Conservation (phyloP, 2,113 vertebrate species). For the Dicentrarchus labrax region DNA sequence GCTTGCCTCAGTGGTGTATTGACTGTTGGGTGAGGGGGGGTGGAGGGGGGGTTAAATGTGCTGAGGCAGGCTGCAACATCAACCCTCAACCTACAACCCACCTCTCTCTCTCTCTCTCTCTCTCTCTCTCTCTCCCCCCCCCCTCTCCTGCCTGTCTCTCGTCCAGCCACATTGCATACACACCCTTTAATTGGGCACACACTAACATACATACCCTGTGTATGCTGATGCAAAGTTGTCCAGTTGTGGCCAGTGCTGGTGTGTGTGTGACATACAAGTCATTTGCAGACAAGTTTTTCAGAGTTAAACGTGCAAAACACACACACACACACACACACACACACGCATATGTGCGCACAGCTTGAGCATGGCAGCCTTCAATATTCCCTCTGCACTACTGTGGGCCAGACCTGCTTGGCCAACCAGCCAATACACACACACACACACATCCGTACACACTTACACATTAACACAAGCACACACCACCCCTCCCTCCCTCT, state of each 20-base stretch:
- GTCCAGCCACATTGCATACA: conserved; percentile 31
- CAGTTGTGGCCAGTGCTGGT: neutral
- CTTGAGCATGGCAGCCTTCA: conserved; percentile 25
- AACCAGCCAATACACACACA: conserved; percentile 21
- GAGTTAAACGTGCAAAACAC: conserved; percentile 7
- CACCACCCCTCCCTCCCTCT: conserved; percentile 38
- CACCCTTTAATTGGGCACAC: conserved; percentile 32
- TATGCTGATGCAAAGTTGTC: neutral
- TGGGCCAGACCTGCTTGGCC: conserved; percentile 30
- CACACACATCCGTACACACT: conserved; percentile 17
- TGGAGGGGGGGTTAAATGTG: conserved; percentile 62
- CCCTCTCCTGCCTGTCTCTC: conserved; percentile 21
- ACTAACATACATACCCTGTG: neutral
- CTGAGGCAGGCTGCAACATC: conserved; percentile 81
- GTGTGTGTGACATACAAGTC: neutral
- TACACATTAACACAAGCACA: conserved; percentile 16
- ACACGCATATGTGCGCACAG: neutral
- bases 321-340: neutral
- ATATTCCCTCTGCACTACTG: conserved; percentile 14
- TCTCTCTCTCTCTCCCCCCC: conserved; percentile 2
- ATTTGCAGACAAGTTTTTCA: conserved; percentile 13
- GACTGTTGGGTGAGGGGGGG: conserved; percentile 36
- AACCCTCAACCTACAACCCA: conserved; percentile 31
- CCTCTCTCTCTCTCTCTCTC: conserved; percentile 26
- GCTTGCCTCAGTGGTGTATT: conserved; percentile 68